Conservation (phyloP, 2,113 vertebrate genomes). For the Pipa parva region DNA sequence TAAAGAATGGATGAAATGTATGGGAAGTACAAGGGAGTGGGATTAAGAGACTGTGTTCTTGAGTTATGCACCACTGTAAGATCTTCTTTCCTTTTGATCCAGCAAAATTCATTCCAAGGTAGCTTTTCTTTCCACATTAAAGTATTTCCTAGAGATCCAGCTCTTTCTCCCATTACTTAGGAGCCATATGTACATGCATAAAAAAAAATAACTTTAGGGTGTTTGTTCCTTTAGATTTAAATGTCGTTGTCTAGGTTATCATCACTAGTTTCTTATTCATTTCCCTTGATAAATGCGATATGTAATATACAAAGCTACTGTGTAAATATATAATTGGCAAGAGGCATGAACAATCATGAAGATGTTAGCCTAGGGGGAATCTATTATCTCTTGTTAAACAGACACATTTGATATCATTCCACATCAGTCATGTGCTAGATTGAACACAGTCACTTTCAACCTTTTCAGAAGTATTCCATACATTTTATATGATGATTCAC, state of each 20-base stretch:
- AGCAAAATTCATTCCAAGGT: too few species aligned
- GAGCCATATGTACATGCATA: too few species aligned
- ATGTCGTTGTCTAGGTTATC: background rate
- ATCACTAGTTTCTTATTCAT: background rate
- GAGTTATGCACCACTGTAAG: too few species aligned
- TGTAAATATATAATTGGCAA: conserved; percentile 2
- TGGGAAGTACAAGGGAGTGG: too few species aligned
- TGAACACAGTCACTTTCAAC: background rate
- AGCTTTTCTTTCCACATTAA: too few species aligned
- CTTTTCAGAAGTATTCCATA: background rate
- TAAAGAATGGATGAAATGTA: too few species aligned
- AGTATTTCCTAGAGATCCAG: too few species aligned
- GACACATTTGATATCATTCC: background rate
- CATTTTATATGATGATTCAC: background rate
- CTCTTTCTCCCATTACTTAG: too few species aligned
- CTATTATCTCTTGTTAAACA: background rate
- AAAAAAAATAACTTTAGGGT: too few species aligned
- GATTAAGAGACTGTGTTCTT: too few species aligned
- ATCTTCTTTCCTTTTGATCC: too few species aligned
- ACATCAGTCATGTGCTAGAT: background rate
- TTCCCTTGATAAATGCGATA: background rate
- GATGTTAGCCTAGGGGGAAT: background rate
- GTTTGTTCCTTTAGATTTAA: background rate
- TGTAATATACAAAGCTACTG: background rate
- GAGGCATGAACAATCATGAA: background rate